These are phyloP conservation scores for Mobula birostris DNA, from an alignment of 2,113 vertebrate species.

Conservation along the genomic window DNA sequence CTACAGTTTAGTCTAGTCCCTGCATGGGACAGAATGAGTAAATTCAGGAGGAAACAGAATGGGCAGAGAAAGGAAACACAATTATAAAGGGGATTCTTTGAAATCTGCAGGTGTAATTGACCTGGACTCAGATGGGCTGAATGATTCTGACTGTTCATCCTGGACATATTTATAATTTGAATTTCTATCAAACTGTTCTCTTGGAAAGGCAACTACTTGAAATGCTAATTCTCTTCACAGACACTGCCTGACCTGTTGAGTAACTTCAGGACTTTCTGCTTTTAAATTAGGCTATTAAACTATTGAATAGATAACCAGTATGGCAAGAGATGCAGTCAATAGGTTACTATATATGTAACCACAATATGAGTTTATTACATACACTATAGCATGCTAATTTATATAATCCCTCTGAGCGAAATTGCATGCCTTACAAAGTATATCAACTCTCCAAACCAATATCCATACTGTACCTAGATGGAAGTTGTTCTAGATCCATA, in stretches of 20 bases:
- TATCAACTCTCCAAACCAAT: background rate
- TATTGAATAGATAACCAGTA: background rate
- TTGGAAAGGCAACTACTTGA: too few species aligned
- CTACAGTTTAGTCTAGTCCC: background rate
- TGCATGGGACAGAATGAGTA: background rate
- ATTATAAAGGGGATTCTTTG: background rate
- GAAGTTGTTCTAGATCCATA: too few species aligned
- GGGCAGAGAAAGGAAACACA: background rate
- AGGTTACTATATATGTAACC: background rate
- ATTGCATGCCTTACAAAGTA: background rate
- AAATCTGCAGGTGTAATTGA: background rate
- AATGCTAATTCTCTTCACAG: too few species aligned
- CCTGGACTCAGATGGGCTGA: too few species aligned
- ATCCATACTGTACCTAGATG: background rate
- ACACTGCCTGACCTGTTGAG: too few species aligned
- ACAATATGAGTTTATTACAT: background rate
- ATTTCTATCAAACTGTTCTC: too few species aligned
- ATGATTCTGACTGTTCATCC: too few species aligned
- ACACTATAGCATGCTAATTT: background rate
- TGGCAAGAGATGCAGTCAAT: background rate
- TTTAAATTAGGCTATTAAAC: background rate
- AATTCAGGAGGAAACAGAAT: background rate
- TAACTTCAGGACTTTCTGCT: too few species aligned
- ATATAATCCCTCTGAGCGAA: background rate
- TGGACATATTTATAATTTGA: too few species aligned